These are phyloP conservation scores for Bovichtus diacanthus DNA, from an alignment of 2,797 vertebrate species.

Conservation along the genomic window DNA sequence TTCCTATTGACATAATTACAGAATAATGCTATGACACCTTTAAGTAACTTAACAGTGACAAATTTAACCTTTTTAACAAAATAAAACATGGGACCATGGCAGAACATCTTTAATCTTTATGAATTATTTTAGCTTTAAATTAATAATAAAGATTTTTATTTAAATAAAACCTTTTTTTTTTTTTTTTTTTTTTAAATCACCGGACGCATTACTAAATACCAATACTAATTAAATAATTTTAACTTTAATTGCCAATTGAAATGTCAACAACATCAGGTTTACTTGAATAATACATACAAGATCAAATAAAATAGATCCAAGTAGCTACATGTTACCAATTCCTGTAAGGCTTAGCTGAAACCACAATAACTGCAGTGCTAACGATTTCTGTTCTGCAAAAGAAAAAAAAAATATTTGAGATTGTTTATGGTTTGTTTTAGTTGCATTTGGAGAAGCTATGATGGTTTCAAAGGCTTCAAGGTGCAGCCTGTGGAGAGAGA, in stretches of 20 bases:
- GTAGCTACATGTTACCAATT: not conserved
- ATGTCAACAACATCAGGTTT: constrained; percentile 3
- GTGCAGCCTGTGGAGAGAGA: constrained; percentile 56
- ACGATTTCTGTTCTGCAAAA: constrained; percentile 22
- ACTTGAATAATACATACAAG: too few relatives aligned
- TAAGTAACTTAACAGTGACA: not conserved
- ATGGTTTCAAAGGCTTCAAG: constrained; percentile 64
- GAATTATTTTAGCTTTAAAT: not conserved
- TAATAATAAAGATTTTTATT: too few relatives aligned
- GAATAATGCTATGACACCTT: not conserved
- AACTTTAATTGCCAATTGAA: not conserved
- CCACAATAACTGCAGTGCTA: not conserved
- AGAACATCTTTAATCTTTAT: not conserved
- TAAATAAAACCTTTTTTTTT: too few relatives aligned
- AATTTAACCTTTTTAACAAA: not conserved
- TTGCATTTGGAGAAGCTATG: constrained; percentile 46
- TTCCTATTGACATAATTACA: not conserved
- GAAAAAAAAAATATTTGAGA: constrained; percentile 6
- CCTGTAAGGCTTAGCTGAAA: constrained; percentile 1
- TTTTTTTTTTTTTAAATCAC: too few relatives aligned
- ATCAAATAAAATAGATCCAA: not conserved
- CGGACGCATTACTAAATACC: not conserved
- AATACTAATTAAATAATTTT: not conserved
- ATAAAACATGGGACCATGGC: not conserved
- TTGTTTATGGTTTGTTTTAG: constrained; percentile 60